Base-by-base conservation (phyloP, 2,888 invertebrate genomes). In the Branchipolynoe longqiensis region DNA sequence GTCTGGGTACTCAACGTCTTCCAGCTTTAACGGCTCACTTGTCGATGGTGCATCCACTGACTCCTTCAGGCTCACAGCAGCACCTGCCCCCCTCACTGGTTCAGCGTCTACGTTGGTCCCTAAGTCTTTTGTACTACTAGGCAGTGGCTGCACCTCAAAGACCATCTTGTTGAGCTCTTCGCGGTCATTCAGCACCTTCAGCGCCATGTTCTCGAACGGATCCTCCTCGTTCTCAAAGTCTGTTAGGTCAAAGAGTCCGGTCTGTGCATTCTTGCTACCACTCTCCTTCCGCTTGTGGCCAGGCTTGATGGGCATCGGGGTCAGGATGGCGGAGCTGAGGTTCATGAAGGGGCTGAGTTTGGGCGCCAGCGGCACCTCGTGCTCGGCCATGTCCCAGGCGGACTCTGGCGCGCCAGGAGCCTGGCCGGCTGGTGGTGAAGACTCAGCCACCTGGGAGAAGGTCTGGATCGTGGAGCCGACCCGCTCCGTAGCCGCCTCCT, bases 171-270 rank as follows among this genome's bases (percentile, higher is more conserved):
- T 97, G 88, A 98, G 94, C 92, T 97, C 96, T 94, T 97, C 97
- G 95, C 98, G 96, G 92, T 98, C 98, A 94, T 98, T 98, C 86
- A 98, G 96, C 62, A 97, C 97, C 94, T 98, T 97, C 83, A 98
- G 94, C 94, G 97, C 98, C 94, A 97, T 96, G 94, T 97, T 97
- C 94, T 98, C 98, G 94, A 98, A 98, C 0, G 98, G 98, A 93
- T 97, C 97, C 84, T 97, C 97, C 92, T 97, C 97, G 92, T 96
- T 96, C 94, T 98, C 98, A 94, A 98, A 98, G 93, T 98, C 98
- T 88, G 96, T 96, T 92, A 95, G 89, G 88, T 94, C 93, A 84
- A 94, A 85, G 3, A 48, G 14, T 1, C 85, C 58, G 0, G 82
- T 40, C 41, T 58, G 83, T 8, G 38, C 62, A n/a, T 84, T 64